Base-by-base conservation (phyloP, 2,888 invertebrate genomes). In the Rhopalosiphum nymphaeae region DNA sequence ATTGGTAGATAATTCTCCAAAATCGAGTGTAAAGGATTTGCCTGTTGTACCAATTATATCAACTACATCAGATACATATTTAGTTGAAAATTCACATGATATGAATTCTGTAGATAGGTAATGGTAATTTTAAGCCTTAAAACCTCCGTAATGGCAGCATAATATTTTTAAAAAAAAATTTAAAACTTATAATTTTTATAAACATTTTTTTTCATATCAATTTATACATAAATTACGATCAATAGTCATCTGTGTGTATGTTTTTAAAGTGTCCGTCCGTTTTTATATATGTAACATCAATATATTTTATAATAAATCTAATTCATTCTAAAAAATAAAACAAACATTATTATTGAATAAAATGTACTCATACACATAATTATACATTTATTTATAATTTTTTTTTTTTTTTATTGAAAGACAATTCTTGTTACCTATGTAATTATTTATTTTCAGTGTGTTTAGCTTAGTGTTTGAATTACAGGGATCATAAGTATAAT, bases 391-490 rank as follows among this genome's bases (percentile, higher is more conserved):
- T 91, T 57, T 57, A 44, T 87, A 86, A 56, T 88, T 44, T 36
- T 91, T 91, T 87, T 36, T 91, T 91, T 87, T 87, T 92, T 87
- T 86, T 87, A 78, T 36, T 42, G 78, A 94, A 90, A 85, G 86
- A 94, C 90, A 94, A 44, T 86, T 86, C 49, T 57, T 67, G 86
- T 94, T 94, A 94, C 94, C 91, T 94, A 42, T 91, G 90, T 94
- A 90, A 92, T 93, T 93, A 84, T 92, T 92, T 67, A 57, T 86
- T 91, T 94, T 42, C 85, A 86, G 90, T 57, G 93, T 94, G 94
- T 94, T 94, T 90, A 96, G 96, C 87, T 95, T 96, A 95, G 96
- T 96, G 96, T 97, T 96, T 96, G 96, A 96, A 95, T 94, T 94
- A 87, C 44, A 91, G 89, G 89, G 87, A 85, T 94, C 84, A 90